phyloP scores from a whole-genome alignment of 2,113 vertebrate genomes.

The Melospiza georgiana region DNA sequence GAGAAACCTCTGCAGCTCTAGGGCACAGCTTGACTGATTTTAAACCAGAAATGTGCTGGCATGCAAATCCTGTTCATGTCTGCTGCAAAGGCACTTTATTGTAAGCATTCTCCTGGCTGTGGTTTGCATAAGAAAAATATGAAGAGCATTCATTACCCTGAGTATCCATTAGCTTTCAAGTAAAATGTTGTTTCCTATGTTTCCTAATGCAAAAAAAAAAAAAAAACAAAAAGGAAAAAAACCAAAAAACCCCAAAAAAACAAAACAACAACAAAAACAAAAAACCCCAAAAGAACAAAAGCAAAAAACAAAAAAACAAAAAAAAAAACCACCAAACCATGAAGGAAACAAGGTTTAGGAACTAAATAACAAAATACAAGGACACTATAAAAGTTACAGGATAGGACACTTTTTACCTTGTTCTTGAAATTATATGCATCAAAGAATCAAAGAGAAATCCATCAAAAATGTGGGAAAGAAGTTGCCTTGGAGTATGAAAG shows the following conservation, averaged over 20 bases:
- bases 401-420: background rate
- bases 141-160: background rate
- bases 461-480: background rate
- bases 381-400: background rate
- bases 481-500: background rate
- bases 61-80: background rate
- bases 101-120: background rate
- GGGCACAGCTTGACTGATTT: constrained; percentile 16
- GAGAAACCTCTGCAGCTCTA: background rate
- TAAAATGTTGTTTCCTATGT: background rate
- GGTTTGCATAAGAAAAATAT: constrained; percentile 43
- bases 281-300: background rate
- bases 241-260: too few species aligned
- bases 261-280: background rate
- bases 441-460: background rate
- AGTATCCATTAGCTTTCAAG: background rate
- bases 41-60: background rate
- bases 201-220: background rate
- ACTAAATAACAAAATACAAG: background rate
- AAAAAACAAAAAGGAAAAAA: too few species aligned
- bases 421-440: background rate
- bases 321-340: too few species aligned
- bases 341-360: background rate
- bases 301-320: background rate
- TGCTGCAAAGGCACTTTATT: background rate